A percentile compares a stretch with the other conserved stretches of the same genome.
phyloP scores from a whole-genome alignment of 2,113 vertebrate species.

The Festucalex cinctus region DNA sequence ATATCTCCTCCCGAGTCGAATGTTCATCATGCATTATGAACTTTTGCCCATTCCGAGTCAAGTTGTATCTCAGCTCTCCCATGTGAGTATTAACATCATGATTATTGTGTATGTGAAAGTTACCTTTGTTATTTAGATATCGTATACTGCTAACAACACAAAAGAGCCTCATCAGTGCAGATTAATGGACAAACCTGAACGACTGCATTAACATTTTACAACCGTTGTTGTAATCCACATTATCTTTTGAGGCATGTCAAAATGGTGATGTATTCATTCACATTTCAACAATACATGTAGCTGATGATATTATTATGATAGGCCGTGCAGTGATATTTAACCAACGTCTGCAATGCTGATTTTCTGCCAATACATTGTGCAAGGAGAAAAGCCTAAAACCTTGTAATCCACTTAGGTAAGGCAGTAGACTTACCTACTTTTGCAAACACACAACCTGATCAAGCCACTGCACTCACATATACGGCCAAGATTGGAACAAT shows the following conservation, averaged over 20 bases:
- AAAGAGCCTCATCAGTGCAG: conserved; percentile 73
- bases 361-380: conserved; percentile 72
- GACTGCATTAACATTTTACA: conserved; percentile 70
- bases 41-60: conserved; percentile 50
- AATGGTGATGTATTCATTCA: conserved; percentile 75
- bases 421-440: conserved; percentile 62
- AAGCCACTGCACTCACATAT: conserved; percentile 54
- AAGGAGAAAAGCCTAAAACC: conserved; percentile 72
- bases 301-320: conserved; percentile 68
- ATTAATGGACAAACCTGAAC: conserved; percentile 78
- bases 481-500: conserved; percentile 30
- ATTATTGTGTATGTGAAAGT: conserved; percentile 59
- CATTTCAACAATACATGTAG: conserved; percentile 71
- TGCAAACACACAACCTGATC: conserved; percentile 65
- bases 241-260: conserved; percentile 76
- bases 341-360: conserved; percentile 68
- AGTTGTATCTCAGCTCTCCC: conserved; percentile 60
- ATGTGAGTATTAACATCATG: conserved; percentile 70
- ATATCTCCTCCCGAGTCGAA: conserved; percentile 61
- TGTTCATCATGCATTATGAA: conserved; percentile 54
- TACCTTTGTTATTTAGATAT: conserved; percentile 77
- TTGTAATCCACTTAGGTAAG: conserved; percentile 72
- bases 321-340: conserved; percentile 64
- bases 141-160: conserved; percentile 69
- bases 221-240: conserved; percentile 76